A percentile compares a stretch with the other conserved stretches of the same genome.
phyloP scores from a whole-genome alignment of 2,888 invertebrate species.

The Eucera pruinosa region DNA sequence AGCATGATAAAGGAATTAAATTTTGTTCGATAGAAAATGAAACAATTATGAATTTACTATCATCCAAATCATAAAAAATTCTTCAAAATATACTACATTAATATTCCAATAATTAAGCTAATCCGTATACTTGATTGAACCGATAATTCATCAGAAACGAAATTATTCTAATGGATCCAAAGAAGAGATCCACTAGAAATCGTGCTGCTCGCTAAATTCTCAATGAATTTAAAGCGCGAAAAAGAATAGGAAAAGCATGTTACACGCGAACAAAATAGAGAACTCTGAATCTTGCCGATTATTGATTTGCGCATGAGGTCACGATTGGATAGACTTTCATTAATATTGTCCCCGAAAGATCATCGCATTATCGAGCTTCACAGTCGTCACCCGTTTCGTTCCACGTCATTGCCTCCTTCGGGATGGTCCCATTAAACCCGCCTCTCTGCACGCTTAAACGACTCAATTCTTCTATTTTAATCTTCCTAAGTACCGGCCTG shows the following conservation, averaged over 20 bases:
- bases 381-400: constrained; percentile 59
- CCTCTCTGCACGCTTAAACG: constrained; percentile 44
- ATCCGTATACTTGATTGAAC: no score
- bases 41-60: no score
- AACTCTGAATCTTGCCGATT: neutral
- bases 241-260: neutral
- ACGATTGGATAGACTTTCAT: constrained; percentile 49
- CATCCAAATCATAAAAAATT: no score
- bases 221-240: no score
- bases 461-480: constrained; percentile 54
- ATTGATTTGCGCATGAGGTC: constrained; percentile 34
- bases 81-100: no score
- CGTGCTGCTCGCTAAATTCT: no score
- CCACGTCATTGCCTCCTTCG: constrained; percentile 44
- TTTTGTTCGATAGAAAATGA: no score
- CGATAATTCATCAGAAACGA: no score
- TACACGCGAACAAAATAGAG: constrained; percentile 12
- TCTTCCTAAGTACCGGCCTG: constrained; percentile 29
- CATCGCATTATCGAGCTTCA: constrained; percentile 58
- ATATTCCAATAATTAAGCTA: no score
- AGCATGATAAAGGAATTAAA: no score
- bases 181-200: no score
- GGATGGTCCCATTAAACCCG: constrained; percentile 50
- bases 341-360: constrained; percentile 55
- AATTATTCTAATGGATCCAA: no score